A percentile compares a stretch with the other conserved stretches of the same genome.
Evolutionary conservation across 2,113 vertebrate species (phyloP).

Genomic region (Osmerus eperlanus): DNA sequence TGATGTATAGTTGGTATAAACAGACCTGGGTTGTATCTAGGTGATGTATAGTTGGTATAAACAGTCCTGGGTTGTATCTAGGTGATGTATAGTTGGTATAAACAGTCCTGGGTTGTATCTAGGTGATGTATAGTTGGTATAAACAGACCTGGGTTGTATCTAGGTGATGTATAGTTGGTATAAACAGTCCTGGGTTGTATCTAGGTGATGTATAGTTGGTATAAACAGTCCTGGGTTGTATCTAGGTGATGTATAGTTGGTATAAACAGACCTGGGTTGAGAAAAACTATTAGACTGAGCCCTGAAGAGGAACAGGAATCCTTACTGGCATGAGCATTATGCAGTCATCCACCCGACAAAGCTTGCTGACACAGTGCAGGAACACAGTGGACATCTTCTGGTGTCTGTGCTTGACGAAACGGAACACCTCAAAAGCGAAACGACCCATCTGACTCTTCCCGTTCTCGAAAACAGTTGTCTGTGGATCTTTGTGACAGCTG

Average conservation of each 20-base stretch:
- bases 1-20: too few species aligned
- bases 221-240: not conserved
- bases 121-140: not conserved
- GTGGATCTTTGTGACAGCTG: conserved; percentile 94
- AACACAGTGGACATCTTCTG: conserved; percentile 98
- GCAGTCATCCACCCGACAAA: conserved; percentile 91
- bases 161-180: not conserved
- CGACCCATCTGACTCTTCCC: conserved; percentile 92
- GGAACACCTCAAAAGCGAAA: conserved; percentile 96
- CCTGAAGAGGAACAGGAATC: conserved; percentile 10
- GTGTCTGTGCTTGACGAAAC: conserved; percentile 96
- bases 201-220: not conserved
- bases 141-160: not conserved
- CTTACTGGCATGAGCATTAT: conserved; percentile 88
- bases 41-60: not conserved
- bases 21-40: not conserved
- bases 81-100: too few species aligned
- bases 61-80: not conserved
- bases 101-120: not conserved
- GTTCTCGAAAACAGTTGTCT: conserved; percentile 94
- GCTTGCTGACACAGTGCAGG: conserved; percentile 92
- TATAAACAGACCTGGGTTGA: not conserved
- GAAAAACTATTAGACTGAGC: not conserved
- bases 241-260: too few species aligned
- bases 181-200: not conserved